phyloP scores from a whole-genome alignment of 2,113 vertebrate species.

The Chloroceryle aenea region DNA sequence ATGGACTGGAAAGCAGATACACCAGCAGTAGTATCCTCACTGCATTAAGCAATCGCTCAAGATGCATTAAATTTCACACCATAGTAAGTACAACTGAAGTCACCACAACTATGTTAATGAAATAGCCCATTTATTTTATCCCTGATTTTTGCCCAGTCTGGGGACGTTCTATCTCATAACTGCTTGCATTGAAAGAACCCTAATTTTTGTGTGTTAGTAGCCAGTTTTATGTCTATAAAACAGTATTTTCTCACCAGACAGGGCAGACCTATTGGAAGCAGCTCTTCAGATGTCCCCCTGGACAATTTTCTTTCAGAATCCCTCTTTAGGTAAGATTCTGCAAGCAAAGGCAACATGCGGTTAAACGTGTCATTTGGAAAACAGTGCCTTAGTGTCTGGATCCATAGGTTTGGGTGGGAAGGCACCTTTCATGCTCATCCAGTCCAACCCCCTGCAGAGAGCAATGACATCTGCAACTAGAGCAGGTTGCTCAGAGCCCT shows the following conservation, averaged over 20 bases:
- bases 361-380: background rate
- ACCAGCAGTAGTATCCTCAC: background rate
- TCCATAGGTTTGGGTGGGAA: background rate
- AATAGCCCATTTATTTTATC: background rate
- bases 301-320: background rate
- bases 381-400: background rate
- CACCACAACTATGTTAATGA: background rate
- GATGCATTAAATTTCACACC: constrained; percentile 12
- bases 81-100: background rate
- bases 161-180: background rate
- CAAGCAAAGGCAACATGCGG: background rate
- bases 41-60: background rate
- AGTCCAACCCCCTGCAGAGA: background rate
- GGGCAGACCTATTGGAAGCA: background rate
- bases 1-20: background rate
- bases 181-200: background rate
- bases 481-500: no score
- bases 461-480: no score
- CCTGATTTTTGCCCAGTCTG: background rate
- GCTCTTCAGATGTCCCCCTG: background rate
- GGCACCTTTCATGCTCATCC: background rate
- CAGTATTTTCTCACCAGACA: background rate
- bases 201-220: background rate
- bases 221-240: background rate
- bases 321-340: background rate